Evolutionary conservation across 1,140 invertebrate genomes (phyloP).

Genomic region (Idris sp.): DNA sequence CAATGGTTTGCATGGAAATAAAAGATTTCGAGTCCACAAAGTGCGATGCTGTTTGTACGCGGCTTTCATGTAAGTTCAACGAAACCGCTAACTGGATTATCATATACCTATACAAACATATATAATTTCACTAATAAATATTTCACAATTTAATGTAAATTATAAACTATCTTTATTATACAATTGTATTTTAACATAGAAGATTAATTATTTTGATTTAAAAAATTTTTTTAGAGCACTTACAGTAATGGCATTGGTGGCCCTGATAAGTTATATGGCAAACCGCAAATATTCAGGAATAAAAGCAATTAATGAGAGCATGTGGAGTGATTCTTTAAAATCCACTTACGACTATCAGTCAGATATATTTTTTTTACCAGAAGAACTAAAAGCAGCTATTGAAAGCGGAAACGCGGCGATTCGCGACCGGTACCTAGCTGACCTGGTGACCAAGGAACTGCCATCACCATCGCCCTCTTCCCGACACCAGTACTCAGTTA

Average conservation of each 20-base stretch:
- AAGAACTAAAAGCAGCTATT: conserved; percentile 75
- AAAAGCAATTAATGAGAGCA: conserved; percentile 16
- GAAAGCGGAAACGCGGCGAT: conserved; percentile 80
- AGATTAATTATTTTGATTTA: too few species aligned
- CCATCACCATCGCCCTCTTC: conserved; percentile 81
- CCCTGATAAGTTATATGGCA: conserved; percentile 79
- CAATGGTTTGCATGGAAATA: conserved; percentile 78
- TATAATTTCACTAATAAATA: neutral
- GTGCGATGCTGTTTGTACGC: conserved; percentile 85
- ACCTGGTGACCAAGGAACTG: conserved; percentile 76
- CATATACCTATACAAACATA: neutral
- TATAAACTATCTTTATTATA: too few species aligned
- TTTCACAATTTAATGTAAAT: conserved; percentile 3
- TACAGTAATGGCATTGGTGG: conserved; percentile 76
- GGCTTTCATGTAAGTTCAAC: conserved; percentile 82
- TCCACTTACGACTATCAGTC: conserved; percentile 18
- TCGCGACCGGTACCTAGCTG: conserved; percentile 77
- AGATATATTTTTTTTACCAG: conserved; percentile 64
- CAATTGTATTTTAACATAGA: too few species aligned
- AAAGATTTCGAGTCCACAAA: conserved; percentile 81
- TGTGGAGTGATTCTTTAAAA: conserved; percentile 35
- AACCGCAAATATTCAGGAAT: too few species aligned
- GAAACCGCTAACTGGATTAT: too few species aligned
- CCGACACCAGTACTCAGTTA: conserved; percentile 83
- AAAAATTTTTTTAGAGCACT: conserved; percentile 69